Base-by-base conservation (phyloP, 92 coral and sea anemone genomes). In the Phenganax stokvisi region DNA sequence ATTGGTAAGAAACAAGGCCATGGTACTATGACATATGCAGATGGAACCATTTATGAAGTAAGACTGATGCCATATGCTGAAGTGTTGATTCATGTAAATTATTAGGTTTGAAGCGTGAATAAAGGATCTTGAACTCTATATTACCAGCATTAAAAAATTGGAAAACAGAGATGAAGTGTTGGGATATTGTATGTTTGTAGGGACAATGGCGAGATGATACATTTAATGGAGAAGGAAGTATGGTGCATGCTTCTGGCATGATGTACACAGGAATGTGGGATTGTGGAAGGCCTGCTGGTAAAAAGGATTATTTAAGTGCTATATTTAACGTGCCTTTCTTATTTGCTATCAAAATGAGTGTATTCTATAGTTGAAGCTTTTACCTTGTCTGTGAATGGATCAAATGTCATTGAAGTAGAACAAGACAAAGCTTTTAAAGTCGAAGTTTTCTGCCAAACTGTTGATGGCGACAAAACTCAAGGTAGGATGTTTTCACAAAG, bases 121-220 rank as follows among this genome's bases (percentile, higher is more conserved):
- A 37, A 37, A 37, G 2, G 2, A 37, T 59, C 65, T 59, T 20
- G 25, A 59, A 59, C 7, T 59, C 65, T 59, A 9, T 71, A 8
- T 5, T 29, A 37, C 47, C 47, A 37, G 47, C 47, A 37, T 37
- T 37, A 37, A 5, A 37, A 37, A 37, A 37, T 37, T 37, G 47
- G 47, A 5, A 37, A 37, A 37, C 47, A 37, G 2, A 37, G 5
- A 2, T 2, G 47, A 37, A 37, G 47, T 37, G 47, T 37, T 37
- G 47, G 47, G 47, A 37, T 37, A 37, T 37, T 37, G 47, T 37
- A 37, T 37, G 47, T 37, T 37, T 68, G 53, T 68, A 94, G 98
- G 98, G 98, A 31, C 98, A 94, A 85, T 94, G 98, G 98, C 88
- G 98, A 92, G 92, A 97, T 60, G 97, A 89, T 62, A 87, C 79